phyloP scores from a whole-genome alignment of 2,113 vertebrate genomes.

The Columbina picui region DNA sequence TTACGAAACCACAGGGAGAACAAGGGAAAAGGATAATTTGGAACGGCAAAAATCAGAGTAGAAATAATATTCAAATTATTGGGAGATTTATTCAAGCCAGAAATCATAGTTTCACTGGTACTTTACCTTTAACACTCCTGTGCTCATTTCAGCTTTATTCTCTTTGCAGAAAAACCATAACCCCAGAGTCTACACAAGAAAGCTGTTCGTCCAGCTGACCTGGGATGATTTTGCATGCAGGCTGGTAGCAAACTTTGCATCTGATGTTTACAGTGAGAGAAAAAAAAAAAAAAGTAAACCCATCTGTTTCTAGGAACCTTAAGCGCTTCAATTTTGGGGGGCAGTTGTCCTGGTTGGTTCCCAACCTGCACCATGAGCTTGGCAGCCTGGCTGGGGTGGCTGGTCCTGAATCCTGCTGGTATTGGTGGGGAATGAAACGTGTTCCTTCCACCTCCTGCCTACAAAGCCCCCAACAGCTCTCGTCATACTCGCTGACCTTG shows the following conservation, averaged over 20 bases:
- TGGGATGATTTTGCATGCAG: background rate
- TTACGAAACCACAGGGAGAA: background rate
- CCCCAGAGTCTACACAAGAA: background rate
- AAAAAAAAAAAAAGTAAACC: background rate
- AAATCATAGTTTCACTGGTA: background rate
- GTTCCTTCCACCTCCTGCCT: slow-evolving; percentile 15
- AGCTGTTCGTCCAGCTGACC: background rate
- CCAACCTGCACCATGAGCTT: background rate
- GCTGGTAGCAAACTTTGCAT: background rate
- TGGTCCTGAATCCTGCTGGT: background rate
- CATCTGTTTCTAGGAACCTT: background rate
- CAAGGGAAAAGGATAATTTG: background rate
- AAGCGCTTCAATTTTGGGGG: background rate
- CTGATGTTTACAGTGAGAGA: background rate
- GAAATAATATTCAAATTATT: background rate
- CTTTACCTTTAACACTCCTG: background rate
- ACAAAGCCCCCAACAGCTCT: background rate
- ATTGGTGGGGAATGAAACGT: background rate
- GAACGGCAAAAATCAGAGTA: background rate
- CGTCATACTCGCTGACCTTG: background rate
- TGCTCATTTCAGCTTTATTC: background rate
- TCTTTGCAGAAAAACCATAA: background rate
- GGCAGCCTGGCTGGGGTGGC: background rate
- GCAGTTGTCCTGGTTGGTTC: background rate
- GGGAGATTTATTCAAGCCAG: background rate